Base-by-base conservation (phyloP, 53 echinoderm and acorn worm genomes). In the Stichopus horrens region DNA sequence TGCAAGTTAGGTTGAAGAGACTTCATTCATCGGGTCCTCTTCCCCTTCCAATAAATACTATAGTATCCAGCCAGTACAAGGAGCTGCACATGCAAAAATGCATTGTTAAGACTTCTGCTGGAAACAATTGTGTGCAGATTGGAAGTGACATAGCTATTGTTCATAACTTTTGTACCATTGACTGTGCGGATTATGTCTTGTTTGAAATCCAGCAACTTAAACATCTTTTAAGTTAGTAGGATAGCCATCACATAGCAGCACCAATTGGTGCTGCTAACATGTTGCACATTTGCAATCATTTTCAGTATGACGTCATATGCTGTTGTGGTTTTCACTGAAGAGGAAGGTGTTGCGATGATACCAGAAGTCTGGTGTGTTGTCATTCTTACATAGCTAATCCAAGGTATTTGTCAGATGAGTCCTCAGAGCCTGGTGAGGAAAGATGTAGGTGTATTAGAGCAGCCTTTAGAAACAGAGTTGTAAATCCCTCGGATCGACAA, bases 221-320 rank as follows among this genome's bases (percentile, higher is more conserved):
- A n/a, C n/a, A n/a, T n/a, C n/a, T n/a, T n/a, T n/a, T n/a, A n/a
- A n/a, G n/a, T n/a, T n/a, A n/a, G n/a, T n/a, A n/a, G n/a, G n/a
- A n/a, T n/a, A n/a, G n/a, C n/a, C n/a, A n/a, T n/a, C n/a, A n/a
- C n/a, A n/a, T n/a, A n/a, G n/a, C n/a, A n/a, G n/a, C n/a, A n/a
- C n/a, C n/a, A n/a, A n/a, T n/a, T n/a, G n/a, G n/a, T n/a, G n/a
- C n/a, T n/a, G n/a, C n/a, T n/a, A n/a, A n/a, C n/a, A n/a, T 14
- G 16, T 14, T 74, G 74, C n/a, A 74, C 7, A 8, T 8, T 74
- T 74, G 74, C 74, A 8, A 74, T 74, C 16, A 74, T 21, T 74
- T 74, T 74, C 76, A 76, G 76, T 76, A 76, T 22, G 76, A 76
- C 76, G 23, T 76, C 76, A 76, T 76, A 76, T 76, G 76, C 76